Base-by-base conservation (phyloP, 2,797 vertebrate species). In the Anisognathus igniventris region DNA sequence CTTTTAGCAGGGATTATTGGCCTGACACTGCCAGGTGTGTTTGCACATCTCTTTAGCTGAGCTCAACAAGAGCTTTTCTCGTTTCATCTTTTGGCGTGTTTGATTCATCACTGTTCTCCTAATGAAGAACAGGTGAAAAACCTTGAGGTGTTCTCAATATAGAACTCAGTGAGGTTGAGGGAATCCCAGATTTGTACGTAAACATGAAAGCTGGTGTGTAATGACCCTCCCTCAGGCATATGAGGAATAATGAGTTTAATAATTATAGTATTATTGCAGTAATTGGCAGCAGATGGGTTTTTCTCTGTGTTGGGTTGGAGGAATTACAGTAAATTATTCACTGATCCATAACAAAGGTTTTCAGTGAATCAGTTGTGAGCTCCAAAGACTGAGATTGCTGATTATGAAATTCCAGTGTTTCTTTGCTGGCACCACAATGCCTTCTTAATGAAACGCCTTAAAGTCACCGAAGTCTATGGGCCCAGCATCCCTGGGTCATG, bases 231-330 rank as follows among this genome's bases (percentile, higher is more conserved):
- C 51, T 71, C 48, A 82, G 82, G 93, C 90, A 82, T 44, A 39
- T 75, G 86, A 94, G 78, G 54, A 92, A 62, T 95, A 93, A 93
- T 75, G 84, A 94, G 91, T 93, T 96, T 89, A 92, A 89, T 94
- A 94, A 95, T 96, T 72, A 67, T 10, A 74, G 75, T 65, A 71
- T 94, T 93, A 92, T 68, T 93, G 77, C 94, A 80, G 44, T 94
- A 93, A 95, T 93, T 60, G 22, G 87, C 92, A 95, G 91, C 94
- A 96, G 92, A 94, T 93, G 94, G 91, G 42, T 67, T 96, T 91
- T 68, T 45, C 70, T 91, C 91, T 87, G 56, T 67, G 78, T 82
- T 79, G 75, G 84, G 64, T 64, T 95, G 93, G 92, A 90, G 79
- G 51, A 93, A 70, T 84, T 92, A 82, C 48, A 89, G 84, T 73